phyloP scores from a whole-genome alignment of 2,113 vertebrate genomes.

The Camelus dromedarius region DNA sequence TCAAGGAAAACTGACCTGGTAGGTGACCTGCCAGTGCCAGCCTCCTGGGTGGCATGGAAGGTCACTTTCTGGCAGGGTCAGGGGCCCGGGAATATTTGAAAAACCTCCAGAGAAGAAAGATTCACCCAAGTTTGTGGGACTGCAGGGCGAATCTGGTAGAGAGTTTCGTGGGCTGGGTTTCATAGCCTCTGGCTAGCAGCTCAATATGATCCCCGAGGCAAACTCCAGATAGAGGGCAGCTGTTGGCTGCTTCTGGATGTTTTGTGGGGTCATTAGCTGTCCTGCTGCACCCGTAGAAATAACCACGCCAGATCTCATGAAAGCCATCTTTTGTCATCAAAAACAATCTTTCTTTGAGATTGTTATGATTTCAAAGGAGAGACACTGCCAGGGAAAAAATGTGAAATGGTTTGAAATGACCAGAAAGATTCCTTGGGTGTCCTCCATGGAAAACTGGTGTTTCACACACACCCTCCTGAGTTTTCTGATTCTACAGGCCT shows the following conservation, averaged over 20 bases:
- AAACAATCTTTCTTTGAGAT: not conserved
- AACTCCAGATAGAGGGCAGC: not conserved
- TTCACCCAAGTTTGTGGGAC: not conserved
- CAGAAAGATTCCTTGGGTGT: not conserved
- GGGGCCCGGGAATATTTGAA: not conserved
- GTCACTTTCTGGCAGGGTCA: not conserved
- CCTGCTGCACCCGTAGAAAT: not conserved
- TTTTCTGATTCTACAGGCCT: not conserved
- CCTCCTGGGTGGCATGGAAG: too few relatives aligned
- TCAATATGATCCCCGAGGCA: not conserved
- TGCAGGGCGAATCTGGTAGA: not conserved
- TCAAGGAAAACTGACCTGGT: not conserved
- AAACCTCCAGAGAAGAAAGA: not conserved
- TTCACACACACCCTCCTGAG: not conserved
- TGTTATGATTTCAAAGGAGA: not conserved
- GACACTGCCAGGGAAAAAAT: not conserved
- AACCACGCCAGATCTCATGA: not conserved
- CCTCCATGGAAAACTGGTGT: not conserved
- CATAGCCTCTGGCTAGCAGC: not conserved
- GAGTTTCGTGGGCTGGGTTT: not conserved
- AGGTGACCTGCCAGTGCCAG: not conserved
- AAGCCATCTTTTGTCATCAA: not conserved
- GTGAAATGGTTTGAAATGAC: not conserved
- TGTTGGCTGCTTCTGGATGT: not conserved
- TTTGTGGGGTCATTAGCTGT: not conserved